Percentiles rank a stretch among this genome's conserved stretches.
Conservation (phyloP, 1,140 invertebrate genomes). For the Brachystomella parvula region DNA sequence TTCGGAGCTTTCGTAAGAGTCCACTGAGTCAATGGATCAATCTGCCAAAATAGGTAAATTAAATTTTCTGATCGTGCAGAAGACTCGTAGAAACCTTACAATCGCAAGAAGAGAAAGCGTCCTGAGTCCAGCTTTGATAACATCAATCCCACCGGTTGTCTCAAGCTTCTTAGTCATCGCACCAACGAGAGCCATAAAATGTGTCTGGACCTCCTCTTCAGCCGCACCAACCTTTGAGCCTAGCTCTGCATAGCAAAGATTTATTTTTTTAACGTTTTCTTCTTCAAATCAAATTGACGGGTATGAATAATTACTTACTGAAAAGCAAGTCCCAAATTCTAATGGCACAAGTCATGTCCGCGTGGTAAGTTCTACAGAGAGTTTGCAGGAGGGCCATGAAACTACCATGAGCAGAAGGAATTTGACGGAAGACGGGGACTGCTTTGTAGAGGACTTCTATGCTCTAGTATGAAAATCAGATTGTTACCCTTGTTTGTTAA, state of each 20-base stretch:
- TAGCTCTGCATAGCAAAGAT: conserved; percentile 2
- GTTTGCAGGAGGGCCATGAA: conserved; percentile 19
- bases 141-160: conserved; percentile 4
- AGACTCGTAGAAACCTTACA: conserved; percentile 11
- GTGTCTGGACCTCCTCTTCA: neutral
- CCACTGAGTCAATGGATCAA: neutral
- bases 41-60: neutral
- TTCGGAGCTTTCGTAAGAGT: neutral
- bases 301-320: too few species aligned
- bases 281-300: too few species aligned
- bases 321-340: conserved; percentile 30
- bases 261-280: neutral
- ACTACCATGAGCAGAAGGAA: neutral
- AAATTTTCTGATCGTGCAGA: neutral
- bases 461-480: conserved; percentile 3
- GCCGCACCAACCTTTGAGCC: conserved; percentile 1
- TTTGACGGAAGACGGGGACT: neutral
- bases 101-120: conserved; percentile 21
- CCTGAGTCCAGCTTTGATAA: conserved; percentile 17
- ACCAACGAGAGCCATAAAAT: conserved; percentile 29
- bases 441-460: conserved; percentile 9
- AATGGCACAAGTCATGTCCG: conserved; percentile 11
- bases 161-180: conserved; percentile 3
- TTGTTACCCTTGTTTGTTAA: neutral
- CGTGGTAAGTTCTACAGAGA: conserved; percentile 20